Percentiles rank a stretch among this genome's conserved stretches.
These are phyloP conservation scores for Caiman crocodilus DNA, from an alignment of 2,797 vertebrate species.

Conservation along the genomic window DNA sequence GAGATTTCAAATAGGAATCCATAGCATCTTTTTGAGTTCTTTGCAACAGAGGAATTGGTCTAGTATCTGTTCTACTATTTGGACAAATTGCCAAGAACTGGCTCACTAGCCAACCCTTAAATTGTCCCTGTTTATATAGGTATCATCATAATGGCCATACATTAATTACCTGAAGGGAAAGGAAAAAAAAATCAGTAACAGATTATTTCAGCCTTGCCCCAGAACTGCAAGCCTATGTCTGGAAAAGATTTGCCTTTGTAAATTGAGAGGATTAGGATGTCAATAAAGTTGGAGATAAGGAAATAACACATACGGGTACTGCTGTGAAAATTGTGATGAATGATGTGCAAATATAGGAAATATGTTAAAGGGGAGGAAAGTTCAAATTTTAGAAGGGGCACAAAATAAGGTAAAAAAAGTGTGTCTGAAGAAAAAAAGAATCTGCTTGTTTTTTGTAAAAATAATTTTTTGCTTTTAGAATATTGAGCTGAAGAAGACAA, in stretches of 20 bases:
- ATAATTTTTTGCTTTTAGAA: neutral
- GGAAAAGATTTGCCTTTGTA: conserved; percentile 37
- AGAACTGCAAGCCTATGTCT: conserved; percentile 24
- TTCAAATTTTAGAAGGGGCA: neutral
- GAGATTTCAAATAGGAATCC: too few species aligned
- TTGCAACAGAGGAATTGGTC: neutral
- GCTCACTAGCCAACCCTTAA: rapidly evolving
- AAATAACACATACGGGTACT: neutral
- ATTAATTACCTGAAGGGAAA: neutral
- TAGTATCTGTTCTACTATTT: neutral
- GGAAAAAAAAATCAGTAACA: neutral
- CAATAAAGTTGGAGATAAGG: conserved; percentile 22
- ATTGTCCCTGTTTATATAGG: neutral
- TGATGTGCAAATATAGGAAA: neutral
- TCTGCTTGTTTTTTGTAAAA: too few species aligned
- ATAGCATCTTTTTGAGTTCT: neutral
- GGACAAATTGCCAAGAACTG: neutral
- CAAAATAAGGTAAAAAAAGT: too few species aligned
- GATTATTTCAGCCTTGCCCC: neutral
- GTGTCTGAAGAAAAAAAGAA: neutral
- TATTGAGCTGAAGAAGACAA: neutral
- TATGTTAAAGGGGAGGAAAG: neutral
- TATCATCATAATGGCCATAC: neutral
- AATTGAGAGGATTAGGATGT: conserved; percentile 23
- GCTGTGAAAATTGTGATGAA: neutral